Evolutionary conservation across 2,888 invertebrate species (phyloP).

Genomic region (Liposcelis brunnea): DNA sequence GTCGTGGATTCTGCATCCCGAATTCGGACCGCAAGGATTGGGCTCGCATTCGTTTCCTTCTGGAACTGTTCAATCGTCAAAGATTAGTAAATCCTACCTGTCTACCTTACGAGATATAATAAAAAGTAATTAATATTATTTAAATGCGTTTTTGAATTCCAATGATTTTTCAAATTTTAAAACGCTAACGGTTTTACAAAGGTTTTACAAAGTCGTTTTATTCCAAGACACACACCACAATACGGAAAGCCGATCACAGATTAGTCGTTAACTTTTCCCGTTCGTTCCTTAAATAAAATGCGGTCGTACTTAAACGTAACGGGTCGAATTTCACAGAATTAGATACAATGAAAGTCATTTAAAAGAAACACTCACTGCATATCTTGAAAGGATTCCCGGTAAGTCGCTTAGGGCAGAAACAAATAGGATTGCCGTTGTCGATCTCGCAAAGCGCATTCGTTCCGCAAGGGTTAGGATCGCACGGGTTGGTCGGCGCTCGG

Average conservation of each 20-base stretch:
- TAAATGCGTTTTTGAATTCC: slow-evolving; percentile 9
- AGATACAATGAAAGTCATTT: no score
- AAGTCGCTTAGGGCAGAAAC: slow-evolving; percentile 73
- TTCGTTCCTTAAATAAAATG: no score
- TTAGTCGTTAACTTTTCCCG: no score
- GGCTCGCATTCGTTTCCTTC: slow-evolving; percentile 71
- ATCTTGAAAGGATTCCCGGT: slow-evolving; percentile 82
- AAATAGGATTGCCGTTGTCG: slow-evolving; percentile 71
- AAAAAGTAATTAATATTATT: slow-evolving; percentile 12
- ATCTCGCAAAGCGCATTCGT: slow-evolving; percentile 65
- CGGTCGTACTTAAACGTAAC: no score
- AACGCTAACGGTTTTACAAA: no score
- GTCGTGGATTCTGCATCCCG: slow-evolving; percentile 60
- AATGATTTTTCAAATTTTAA: no score
- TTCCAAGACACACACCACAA: no score
- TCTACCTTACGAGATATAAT: slow-evolving; percentile 1
- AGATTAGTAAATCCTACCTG: slow-evolving; percentile 4
- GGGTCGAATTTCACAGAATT: no score
- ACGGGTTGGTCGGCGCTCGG: slow-evolving; percentile 54
- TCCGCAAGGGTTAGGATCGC: slow-evolving; percentile 77
- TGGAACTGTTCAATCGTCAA: slow-evolving; percentile 44
- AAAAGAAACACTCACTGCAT: slow-evolving; percentile 82
- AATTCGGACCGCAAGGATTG: slow-evolving; percentile 68
- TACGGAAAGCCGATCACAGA: no score
- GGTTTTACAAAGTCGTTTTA: no score